These are phyloP conservation scores for Haliclystus octoradiatus DNA, from an alignment of 30 jellyfish, hydroid and myxozoan genomes.

Conservation along the genomic window DNA sequence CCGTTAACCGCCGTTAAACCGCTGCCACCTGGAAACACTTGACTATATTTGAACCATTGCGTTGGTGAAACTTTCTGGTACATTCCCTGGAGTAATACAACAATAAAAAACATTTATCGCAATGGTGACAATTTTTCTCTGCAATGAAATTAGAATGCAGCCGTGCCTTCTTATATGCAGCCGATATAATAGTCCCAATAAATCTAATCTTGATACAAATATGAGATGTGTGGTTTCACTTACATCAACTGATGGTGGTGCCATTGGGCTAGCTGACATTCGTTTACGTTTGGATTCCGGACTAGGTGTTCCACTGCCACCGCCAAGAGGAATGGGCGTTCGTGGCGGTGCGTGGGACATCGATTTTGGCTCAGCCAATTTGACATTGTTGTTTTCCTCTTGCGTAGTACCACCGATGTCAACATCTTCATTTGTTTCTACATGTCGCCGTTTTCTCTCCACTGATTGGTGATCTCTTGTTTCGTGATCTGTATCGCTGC, in stretches of 20 bases:
- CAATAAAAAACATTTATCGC: background rate
- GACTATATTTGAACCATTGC: slow-evolving; percentile 79
- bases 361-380: slow-evolving; percentile 2
- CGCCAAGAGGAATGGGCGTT: background rate
- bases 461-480: slow-evolving; percentile 31
- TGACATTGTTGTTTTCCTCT: slow-evolving; percentile 28
- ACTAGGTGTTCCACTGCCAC: slow-evolving; percentile 58
- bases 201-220: background rate
- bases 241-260: slow-evolving; percentile 62
- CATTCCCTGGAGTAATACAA: slow-evolving; percentile 24
- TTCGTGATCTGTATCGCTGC: slow-evolving; percentile 48
- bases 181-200: too few relatives aligned
- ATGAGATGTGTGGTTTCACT: background rate
- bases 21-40: slow-evolving; percentile 66
- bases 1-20: slow-evolving; percentile 78
- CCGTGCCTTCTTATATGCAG: too few relatives aligned
- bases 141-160: too few relatives aligned
- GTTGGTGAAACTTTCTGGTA: slow-evolving; percentile 92
- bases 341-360: slow-evolving; percentile 1
- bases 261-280: slow-evolving; percentile 70
- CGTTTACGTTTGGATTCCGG: slow-evolving; percentile 82
- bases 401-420: background rate
- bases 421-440: slow-evolving; percentile 1
- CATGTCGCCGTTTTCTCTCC: slow-evolving; percentile 29
- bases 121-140: background rate